Conservation (phyloP, 1,140 invertebrate species). For the Oncopeltus fasciatus region DNA sequence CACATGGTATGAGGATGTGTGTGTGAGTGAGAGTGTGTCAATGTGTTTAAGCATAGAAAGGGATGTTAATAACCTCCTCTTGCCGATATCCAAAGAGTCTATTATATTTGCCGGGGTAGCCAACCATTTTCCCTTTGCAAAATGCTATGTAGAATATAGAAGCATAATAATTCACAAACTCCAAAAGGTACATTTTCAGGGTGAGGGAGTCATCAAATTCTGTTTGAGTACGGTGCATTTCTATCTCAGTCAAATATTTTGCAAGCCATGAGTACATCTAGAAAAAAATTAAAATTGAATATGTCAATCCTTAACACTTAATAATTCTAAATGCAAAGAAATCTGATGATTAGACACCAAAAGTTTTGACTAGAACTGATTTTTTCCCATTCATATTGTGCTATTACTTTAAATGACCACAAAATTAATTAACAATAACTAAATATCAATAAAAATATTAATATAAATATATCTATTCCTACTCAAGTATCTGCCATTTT, state of each 20-base stretch:
- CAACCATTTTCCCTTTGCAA: conserved; percentile 84
- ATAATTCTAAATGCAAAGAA: background rate
- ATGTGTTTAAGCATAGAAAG: no score
- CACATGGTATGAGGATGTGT: no score
- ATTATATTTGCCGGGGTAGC: conserved; percentile 64
- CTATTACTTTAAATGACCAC: no score
- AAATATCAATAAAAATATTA: no score
- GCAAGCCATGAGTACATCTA: conserved; percentile 79
- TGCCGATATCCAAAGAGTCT: conserved; percentile 59
- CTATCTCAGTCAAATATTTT: conserved; percentile 83
- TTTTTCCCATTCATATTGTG: background rate
- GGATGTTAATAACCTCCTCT: no score
- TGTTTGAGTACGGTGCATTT: conserved; percentile 86
- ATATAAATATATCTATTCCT: no score
- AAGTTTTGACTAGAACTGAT: no score
- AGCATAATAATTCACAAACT: conserved; percentile 97
- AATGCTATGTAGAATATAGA: conserved; percentile 98
- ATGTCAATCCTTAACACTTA: background rate
- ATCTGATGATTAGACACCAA: background rate
- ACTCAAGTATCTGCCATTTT: no score
- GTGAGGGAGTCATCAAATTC: conserved; percentile 96
- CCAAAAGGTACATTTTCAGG: conserved; percentile 90
- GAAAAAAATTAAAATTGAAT: conserved; percentile 17
- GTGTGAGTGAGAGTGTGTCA: no score
- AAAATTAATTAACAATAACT: no score